phyloP scores from a whole-genome alignment of 2,797 vertebrate species.

The Nyctibius grandis region DNA sequence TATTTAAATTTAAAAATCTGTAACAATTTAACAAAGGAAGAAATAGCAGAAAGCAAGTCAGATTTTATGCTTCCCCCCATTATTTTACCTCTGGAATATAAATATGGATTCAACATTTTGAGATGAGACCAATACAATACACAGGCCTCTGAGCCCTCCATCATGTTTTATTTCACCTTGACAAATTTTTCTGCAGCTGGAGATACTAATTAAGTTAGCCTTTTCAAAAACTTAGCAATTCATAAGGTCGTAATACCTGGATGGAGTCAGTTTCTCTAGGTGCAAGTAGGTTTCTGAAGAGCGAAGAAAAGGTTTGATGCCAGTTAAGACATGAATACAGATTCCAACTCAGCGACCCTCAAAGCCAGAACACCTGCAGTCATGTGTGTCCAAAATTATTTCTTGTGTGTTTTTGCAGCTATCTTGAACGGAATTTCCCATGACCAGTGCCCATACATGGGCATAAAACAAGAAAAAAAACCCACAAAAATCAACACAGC shows the following conservation, averaged over 20 bases:
- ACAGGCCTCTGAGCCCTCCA: background rate
- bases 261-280: background rate
- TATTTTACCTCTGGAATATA: background rate
- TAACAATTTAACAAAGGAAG: background rate
- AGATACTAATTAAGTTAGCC: background rate
- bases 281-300: background rate
- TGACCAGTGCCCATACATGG: background rate
- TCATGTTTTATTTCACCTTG: background rate
- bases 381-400: background rate
- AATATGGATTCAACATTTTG: background rate
- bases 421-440: background rate
- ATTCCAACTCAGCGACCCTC: background rate
- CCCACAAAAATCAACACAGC: background rate
- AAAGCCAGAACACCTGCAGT: background rate
- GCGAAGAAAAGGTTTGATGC: background rate
- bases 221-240: background rate
- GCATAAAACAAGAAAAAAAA: background rate
- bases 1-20: background rate
- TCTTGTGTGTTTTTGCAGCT: background rate
- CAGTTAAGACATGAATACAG: background rate
- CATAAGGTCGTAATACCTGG: background rate
- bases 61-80: accelerated
- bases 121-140: background rate
- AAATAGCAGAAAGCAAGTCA: background rate
- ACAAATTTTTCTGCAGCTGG: background rate